Evolutionary conservation across 1,140 invertebrate species (phyloP), one percentile per base, ranked within the genome.

Genomic region (Adelges cooleyi): DNA sequence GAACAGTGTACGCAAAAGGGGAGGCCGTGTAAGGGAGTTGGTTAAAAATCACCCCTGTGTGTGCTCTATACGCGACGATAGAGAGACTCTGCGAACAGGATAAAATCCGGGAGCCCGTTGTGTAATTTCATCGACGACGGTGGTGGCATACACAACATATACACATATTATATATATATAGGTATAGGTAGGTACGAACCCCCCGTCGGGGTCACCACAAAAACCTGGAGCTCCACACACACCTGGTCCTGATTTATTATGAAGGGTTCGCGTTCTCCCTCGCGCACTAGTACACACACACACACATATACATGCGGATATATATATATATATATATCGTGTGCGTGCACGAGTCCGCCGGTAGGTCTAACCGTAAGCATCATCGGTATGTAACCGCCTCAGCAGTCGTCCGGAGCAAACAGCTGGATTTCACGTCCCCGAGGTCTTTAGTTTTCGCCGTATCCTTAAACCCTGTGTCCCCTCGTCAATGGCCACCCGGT

Each of bases 161-260:
- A n/a, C n/a, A n/a, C n/a, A n/a, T n/a, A n/a, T n/a, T n/a, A n/a
- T n/a, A n/a, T n/a, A n/a, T n/a, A n/a, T n/a, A n/a, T n/a, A n/a
- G n/a, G n/a, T n/a, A n/a, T n/a, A n/a, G n/a, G 38, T 62, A 62
- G 56, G 56, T 62, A 33, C 15, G 25, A 48, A 33, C 56, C 56
- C 53, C 56, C 56, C 42, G 56, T 42, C 56, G 56, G 56, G 38
- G 56, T 62, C 56, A 48, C 56, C 17, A 62, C 56, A 48, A 62
- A 62, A 62, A 62, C 56, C 40, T 42, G 44, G 38, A 33, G 29
- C 29, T 33, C 5, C 29, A n/a, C n/a, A n/a, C 53, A 62, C 56
- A 62, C 56, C 56, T 62, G 56, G 56, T 42, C 56, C 56, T 62
- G 56, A 62, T 62, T 62, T 62, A 62, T 62, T 62, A 48, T 62